Percentiles rank a stretch among this genome's conserved stretches.
These are phyloP conservation scores for Brachymystax lenok DNA, from an alignment of 2,797 vertebrate species.

Conservation along the genomic window DNA sequence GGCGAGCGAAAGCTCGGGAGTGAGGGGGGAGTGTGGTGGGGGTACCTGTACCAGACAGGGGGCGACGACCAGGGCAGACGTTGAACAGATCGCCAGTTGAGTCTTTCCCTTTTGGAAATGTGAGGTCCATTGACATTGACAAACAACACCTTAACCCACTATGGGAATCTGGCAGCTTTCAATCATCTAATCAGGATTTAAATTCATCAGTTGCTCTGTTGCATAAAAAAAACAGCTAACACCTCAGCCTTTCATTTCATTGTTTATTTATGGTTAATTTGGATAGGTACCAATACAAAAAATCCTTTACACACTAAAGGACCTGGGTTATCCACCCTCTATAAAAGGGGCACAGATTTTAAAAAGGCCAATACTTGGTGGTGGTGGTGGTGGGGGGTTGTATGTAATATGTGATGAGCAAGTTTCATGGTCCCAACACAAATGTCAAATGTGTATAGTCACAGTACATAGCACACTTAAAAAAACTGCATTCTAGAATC, in stretches of 20 bases:
- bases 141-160: constrained; percentile 44
- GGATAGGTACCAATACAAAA: not conserved
- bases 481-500: too few species aligned
- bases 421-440: too few species aligned
- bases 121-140: constrained; percentile 38
- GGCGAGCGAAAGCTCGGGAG: too few species aligned
- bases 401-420: too few species aligned
- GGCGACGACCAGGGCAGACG: too few species aligned
- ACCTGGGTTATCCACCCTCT: not conserved
- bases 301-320: not conserved
- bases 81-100: not conserved
- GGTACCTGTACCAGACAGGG: too few species aligned
- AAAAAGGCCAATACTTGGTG: not conserved
- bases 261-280: not conserved
- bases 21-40: too few species aligned
- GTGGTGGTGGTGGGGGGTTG: too few species aligned
- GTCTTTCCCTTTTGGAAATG: constrained; percentile 42
- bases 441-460: too few species aligned
- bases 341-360: not conserved
- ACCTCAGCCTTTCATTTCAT: not conserved
- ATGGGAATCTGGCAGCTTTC: constrained; percentile 55
- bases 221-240: constrained; percentile 9
- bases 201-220: constrained; percentile 51
- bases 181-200: constrained; percentile 61
- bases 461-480: too few species aligned